phyloP scores from a whole-genome alignment of 2,113 vertebrate genomes.

The Calidris pugnax region DNA sequence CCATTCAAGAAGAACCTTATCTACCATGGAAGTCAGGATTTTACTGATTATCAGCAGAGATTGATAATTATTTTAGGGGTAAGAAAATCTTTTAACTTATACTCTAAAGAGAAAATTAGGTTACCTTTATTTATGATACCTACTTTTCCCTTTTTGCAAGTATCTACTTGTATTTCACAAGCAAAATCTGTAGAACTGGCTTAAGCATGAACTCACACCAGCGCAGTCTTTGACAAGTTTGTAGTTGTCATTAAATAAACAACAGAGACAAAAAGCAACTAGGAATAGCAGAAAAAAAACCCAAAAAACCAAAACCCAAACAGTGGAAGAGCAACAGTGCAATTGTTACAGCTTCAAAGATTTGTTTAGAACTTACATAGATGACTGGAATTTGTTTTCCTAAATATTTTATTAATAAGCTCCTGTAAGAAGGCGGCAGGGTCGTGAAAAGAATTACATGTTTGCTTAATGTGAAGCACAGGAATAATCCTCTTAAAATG shows the following conservation, averaged over 20 bases:
- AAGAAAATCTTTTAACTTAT: not conserved
- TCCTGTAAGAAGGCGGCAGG: not conserved
- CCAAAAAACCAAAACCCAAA: not conserved
- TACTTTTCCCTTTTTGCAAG: not conserved
- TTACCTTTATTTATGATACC: not conserved
- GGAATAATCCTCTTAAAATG: not conserved
- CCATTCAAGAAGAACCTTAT: not conserved
- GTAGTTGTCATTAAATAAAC: not conserved
- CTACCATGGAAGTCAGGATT: not conserved
- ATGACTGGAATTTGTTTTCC: not conserved
- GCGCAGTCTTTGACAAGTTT: not conserved
- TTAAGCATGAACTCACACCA: not conserved
- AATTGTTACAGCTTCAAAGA: not conserved
- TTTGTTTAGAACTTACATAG: not conserved
- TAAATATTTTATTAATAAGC: not conserved
- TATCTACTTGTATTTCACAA: not conserved
- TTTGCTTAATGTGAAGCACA: not conserved
- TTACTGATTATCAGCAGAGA: not conserved
- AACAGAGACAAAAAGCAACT: not conserved
- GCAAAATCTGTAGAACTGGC: not conserved
- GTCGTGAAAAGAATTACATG: not conserved
- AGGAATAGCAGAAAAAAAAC: not conserved
- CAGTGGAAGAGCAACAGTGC: not conserved
- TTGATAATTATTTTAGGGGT: not conserved
- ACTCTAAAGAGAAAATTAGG: not conserved